Evolutionary conservation across 2,797 vertebrate genomes (phyloP).

Genomic region (Phataginus tricuspis): DNA sequence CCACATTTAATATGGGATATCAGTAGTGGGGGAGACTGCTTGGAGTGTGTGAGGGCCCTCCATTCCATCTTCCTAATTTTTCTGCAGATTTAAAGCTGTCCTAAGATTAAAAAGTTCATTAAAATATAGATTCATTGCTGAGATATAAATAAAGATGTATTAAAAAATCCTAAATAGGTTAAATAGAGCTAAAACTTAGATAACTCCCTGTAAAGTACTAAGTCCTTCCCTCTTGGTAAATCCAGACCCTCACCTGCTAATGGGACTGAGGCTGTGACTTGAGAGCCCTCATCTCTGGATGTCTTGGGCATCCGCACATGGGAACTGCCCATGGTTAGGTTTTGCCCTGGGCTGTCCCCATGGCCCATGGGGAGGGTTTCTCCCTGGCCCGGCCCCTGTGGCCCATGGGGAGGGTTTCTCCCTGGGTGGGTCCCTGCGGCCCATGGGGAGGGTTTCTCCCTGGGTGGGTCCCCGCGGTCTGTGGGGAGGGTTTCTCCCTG

Average conservation of each 20-base stretch:
- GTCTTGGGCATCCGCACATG: accelerated
- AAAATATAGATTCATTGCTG: not conserved
- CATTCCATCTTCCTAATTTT: no score
- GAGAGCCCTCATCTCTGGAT: not conserved
- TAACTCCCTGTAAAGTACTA: not conserved
- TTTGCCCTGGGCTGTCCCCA: accelerated
- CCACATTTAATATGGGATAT: not conserved
- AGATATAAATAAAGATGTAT: not conserved
- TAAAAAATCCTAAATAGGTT: not conserved
- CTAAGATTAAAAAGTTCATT: not conserved
- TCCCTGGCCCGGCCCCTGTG: accelerated
- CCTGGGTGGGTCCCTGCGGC: no score
- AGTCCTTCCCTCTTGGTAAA: not conserved
- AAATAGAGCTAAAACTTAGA: not conserved
- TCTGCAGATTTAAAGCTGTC: not conserved
- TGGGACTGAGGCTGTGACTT: accelerated
- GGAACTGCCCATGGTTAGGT: not conserved
- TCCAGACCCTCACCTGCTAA: accelerated
- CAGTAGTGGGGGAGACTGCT: not conserved
- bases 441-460: no score
- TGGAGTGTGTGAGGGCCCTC: not conserved
- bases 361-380: accelerated
- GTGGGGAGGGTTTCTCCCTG: not conserved
- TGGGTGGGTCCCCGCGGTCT: accelerated
- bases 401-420: not conserved